Base-by-base conservation (phyloP, 2,797 vertebrate species). In the Phrynocephalus guinanensis region DNA sequence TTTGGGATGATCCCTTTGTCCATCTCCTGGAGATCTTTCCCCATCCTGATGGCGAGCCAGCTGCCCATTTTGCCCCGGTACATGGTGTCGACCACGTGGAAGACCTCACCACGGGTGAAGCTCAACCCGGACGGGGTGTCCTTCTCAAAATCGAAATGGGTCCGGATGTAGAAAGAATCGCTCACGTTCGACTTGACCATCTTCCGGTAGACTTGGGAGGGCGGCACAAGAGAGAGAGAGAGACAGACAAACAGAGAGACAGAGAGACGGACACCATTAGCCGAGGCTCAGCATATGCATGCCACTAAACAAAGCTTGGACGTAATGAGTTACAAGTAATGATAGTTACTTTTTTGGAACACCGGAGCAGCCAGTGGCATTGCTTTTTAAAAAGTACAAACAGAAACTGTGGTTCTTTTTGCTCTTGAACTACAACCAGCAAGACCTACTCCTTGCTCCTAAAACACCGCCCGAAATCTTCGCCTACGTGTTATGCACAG, bases 21-120 rank as follows among this genome's bases (percentile, higher is more conserved):
- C 94, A 97, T 94, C 94, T 99, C 98, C 8, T 97, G 97, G 68
- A 99, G 96, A 95, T 99, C 98, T 1, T 97, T 98, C 26, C 98
- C 98, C 97, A 99, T 97, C 81, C 98, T 98, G 28, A 97, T 93
- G 0, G 97, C 98, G 88, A 98, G 96, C 99, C 99, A 99, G 87
- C 93, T 97, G 63, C 98, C 98, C 71, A 98, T 88, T 79, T 97
- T 98, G 85, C 98, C 96, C 0, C 90, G 96, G 91, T 98, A 96
- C 97, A 99, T 97, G 0, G 99, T 99, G 96, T 99, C 99, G 93
- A 99, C 89, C 89, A 99, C 98, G 0, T 98, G 97, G 97, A 99
- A 99, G 92, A 99, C 96, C 0, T 99, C 98, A 0, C 99, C 99
- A 0, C 99, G 97, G 60, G 96, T 97, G 76, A 99, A 99, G 96